Evolutionary conservation across 2,888 invertebrate species (phyloP), one percentile per base, ranked within the genome.

Genomic region (Thecophora atra): DNA sequence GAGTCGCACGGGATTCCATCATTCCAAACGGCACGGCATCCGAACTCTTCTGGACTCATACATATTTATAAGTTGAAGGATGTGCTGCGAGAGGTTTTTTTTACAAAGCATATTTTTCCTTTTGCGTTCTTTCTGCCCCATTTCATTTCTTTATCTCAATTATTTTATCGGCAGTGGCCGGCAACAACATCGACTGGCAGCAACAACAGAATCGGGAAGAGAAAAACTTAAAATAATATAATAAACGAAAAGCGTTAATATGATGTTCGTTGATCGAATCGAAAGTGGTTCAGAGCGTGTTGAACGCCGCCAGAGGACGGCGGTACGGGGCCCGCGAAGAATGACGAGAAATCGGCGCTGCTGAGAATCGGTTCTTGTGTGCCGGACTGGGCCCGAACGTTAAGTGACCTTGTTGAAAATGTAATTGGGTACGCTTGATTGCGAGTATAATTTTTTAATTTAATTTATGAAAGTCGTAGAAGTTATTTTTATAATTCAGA

Each of bases 61-160:
- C 82, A 81, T 81, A 81, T 81, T 81, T 81, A 81, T 81, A 81
- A 81, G 82, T 77, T 79, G 76, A 77, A 76, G 80, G 78, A 78
- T 79, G 77, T 78, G 77, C 75, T 76, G 75, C 63, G 76, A 77
- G 76, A 78, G 77, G n/a, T 75, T 74, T 78, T 78, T 78, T 75
- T 81, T 78, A 37, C 11, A 37, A 37, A 37, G 37, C 37, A 11
- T 11, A 37, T 78, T 21, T 56, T 56, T 58, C 74, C 79, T 81
- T 71, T 42, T 47, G 21, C 21, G 51, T 58, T 44, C 58, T 58
- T 30, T 56, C 64, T 54, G 65, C 58, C 76, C 76, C 72, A 75
- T 79, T 76, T 79, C 76, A 76, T 79, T 79, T 77, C 78, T 77
- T 82, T 83, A 82, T 82, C 83, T 83, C 81, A 81, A 82, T 81